Conservation (phyloP, 2,888 invertebrate genomes). For the Iphiclides podalirius region DNA sequence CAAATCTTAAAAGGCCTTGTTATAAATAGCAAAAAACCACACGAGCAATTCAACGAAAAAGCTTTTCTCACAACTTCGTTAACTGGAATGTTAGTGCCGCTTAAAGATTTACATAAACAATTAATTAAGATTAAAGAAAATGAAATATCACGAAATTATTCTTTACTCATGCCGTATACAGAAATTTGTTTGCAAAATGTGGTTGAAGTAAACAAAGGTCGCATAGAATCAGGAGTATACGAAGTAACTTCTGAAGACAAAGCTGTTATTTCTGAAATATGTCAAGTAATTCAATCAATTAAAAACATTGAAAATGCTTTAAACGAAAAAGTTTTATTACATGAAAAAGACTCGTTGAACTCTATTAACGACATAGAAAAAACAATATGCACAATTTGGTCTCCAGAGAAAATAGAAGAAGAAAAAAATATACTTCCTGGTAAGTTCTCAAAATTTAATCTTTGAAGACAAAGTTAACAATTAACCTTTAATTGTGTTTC, state of each 20-base stretch:
- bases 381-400: conserved; percentile 43
- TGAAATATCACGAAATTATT: conserved; percentile 45
- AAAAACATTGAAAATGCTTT: conserved; percentile 54
- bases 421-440: conserved; percentile 43
- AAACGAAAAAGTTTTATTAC: conserved; percentile 36
- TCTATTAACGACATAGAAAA: conserved; percentile 54
- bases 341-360: conserved; percentile 43
- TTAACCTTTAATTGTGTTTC: no score
- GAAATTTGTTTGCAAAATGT: no score
- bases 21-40: conserved; percentile 27
- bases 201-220: no score
- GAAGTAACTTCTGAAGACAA: conserved; percentile 45
- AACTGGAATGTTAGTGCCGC: conserved; percentile 53
- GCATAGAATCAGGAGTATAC: conserved; percentile 40
- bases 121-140: conserved; percentile 55
- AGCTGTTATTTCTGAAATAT: conserved; percentile 51
- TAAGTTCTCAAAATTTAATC: conserved; percentile 36
- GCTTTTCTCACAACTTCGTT: conserved; percentile 43
- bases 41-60: conserved; percentile 33
- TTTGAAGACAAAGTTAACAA: no score
- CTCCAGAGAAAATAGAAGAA: conserved; percentile 35
- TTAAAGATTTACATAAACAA: conserved; percentile 54
- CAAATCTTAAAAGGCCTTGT: conserved; percentile 45
- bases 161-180: no score
- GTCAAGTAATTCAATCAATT: conserved; percentile 56